Evolutionary conservation across 1,140 invertebrate species (phyloP).

Genomic region (Drosophila aff.): DNA sequence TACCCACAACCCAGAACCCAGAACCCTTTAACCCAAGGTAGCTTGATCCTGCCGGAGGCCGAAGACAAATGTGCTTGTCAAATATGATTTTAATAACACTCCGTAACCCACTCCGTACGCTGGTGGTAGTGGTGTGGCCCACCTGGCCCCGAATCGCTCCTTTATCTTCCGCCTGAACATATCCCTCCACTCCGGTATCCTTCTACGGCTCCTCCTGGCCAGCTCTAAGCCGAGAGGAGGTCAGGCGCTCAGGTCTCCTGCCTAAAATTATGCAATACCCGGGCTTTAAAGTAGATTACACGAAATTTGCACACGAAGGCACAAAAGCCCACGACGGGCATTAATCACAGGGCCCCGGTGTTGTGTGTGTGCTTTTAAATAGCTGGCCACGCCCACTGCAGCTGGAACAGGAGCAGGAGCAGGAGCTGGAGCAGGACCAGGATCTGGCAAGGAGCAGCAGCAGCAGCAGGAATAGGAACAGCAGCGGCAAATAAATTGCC

Average conservation of each 20-base stretch:
- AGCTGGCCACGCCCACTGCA: slow-evolving; percentile 46
- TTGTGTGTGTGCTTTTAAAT: slow-evolving; percentile 55
- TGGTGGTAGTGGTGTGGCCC: not conserved
- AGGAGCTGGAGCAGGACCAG: not conserved
- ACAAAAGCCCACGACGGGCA: slow-evolving; percentile 81
- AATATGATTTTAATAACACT: slow-evolving; percentile 54
- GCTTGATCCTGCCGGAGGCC: slow-evolving; percentile 15
- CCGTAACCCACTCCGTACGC: slow-evolving; percentile 8
- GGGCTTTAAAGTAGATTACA: slow-evolving; percentile 82
- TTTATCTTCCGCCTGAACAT: slow-evolving; percentile 15
- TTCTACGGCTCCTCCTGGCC: slow-evolving; percentile 1
- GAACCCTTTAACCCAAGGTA: not conserved
- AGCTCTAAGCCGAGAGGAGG: slow-evolving; percentile 29
- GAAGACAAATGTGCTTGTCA: slow-evolving; percentile 47
- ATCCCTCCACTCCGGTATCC: not conserved
- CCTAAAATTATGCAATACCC: slow-evolving; percentile 77
- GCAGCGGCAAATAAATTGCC: slow-evolving; percentile 73
- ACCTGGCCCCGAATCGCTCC: slow-evolving; percentile 23
- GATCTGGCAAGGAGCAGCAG: slow-evolving; percentile 5
- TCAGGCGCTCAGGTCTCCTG: slow-evolving; percentile 16
- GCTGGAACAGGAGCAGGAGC: not conserved
- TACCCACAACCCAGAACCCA: too few species aligned
- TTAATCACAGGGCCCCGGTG: slow-evolving; percentile 61
- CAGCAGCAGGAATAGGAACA: slow-evolving; percentile 3
- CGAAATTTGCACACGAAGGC: slow-evolving; percentile 79